A percentile compares a stretch with the other conserved stretches of the same genome.
phyloP scores from a whole-genome alignment of 2,888 invertebrate species.

The Alentia gelatinosa region DNA sequence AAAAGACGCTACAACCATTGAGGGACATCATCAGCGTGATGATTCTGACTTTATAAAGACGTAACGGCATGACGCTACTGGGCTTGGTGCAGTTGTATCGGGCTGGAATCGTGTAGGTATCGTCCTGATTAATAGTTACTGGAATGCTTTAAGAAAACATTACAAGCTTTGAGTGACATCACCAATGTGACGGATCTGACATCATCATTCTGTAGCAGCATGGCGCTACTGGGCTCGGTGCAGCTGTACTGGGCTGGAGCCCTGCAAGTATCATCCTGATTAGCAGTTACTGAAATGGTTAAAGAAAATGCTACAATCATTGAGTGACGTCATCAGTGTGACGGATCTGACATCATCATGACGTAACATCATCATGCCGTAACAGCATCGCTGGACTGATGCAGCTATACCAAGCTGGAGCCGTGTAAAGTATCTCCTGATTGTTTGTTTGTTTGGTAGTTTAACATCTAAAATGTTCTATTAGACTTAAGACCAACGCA shows the following conservation, averaged over 20 bases:
- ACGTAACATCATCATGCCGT: conserved; percentile 15
- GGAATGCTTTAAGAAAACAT: conserved; percentile 39
- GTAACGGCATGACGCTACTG: conserved; percentile 32
- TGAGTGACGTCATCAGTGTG: not conserved
- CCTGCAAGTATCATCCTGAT: conserved; percentile 52
- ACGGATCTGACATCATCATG: conserved; percentile 40
- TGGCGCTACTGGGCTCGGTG: conserved; percentile 12
- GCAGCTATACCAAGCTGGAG: conserved; percentile 33
- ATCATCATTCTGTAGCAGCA: conserved; percentile 22
- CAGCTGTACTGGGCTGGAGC: conserved; percentile 35
- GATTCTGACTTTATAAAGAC: conserved; percentile 18
- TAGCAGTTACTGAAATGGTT: conserved; percentile 43
- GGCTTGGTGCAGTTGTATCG: conserved; percentile 35
- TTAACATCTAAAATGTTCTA: no score
- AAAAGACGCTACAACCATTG: not conserved
- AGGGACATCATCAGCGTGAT: not conserved
- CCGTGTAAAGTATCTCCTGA: conserved; percentile 53
- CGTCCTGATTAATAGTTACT: no score
- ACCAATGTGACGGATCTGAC: conserved; percentile 24
- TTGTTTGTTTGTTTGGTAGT: no score
- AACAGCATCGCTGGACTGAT: not conserved
- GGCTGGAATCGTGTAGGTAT: conserved; percentile 43
- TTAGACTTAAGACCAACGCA: no score
- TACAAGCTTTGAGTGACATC: not conserved
- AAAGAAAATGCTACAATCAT: not conserved